Percentiles rank a stretch among this genome's conserved stretches.
Conservation (phyloP, 2,797 vertebrate genomes). For the Notoglanidium macrostoma region DNA sequence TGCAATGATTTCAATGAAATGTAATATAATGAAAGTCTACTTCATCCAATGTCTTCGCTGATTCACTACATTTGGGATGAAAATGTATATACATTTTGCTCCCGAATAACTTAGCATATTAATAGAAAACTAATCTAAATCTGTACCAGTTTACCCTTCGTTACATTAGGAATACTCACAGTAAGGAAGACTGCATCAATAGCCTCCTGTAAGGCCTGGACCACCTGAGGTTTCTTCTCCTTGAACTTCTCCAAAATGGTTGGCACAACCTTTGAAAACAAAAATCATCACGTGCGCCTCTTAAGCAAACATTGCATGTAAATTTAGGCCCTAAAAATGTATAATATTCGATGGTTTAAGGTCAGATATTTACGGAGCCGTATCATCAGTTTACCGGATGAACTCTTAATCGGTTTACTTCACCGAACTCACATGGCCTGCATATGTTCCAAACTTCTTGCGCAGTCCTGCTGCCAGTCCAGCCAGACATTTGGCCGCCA, state of each 20-base stretch:
- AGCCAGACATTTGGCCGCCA: slow-evolving; percentile 94
- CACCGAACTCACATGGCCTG: slow-evolving; percentile 83
- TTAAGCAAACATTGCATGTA: neutral
- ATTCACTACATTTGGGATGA: neutral
- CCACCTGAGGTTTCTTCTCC: slow-evolving; percentile 97
- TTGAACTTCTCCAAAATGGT: slow-evolving; percentile 98
- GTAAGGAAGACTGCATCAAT: slow-evolving; percentile 96
- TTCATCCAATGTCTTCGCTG: neutral
- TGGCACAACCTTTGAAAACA: slow-evolving; percentile 84
- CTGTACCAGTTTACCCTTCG: neutral
- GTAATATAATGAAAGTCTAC: neutral
- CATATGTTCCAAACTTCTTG: slow-evolving; percentile 98
- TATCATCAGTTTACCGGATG: neutral
- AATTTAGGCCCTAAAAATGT: neutral
- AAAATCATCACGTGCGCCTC: neutral
- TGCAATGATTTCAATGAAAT: neutral
- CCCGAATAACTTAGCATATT: neutral
- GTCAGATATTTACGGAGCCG: neutral
- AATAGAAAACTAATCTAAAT: too few species aligned
- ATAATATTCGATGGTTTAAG: neutral
- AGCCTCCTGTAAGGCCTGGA: slow-evolving; percentile 94
- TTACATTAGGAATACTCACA: slow-evolving; percentile 74
- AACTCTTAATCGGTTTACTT: neutral
- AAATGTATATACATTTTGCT: neutral
- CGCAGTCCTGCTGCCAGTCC: slow-evolving; percentile 88